phyloP scores from a whole-genome alignment of 2,888 invertebrate species.

The Trissolcus brochymenae region DNA sequence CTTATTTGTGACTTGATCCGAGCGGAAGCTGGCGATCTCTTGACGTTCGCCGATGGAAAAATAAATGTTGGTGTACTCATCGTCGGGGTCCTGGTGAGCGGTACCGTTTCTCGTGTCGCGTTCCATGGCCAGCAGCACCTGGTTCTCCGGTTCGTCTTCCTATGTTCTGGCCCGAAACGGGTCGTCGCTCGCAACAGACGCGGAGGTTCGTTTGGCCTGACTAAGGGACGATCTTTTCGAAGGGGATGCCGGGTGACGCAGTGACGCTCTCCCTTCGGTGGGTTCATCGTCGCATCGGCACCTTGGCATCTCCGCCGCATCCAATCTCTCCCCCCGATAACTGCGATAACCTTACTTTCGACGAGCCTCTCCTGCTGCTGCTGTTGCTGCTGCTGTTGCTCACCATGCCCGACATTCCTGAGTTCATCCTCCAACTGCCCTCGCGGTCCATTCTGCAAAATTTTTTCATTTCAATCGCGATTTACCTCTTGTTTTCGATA shows the following conservation, averaged over 20 bases:
- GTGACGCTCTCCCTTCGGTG: slow-evolving; percentile 67
- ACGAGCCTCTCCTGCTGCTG: slow-evolving; percentile 39
- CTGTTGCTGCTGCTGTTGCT: slow-evolving; percentile 26
- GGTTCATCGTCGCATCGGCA: slow-evolving; percentile 76
- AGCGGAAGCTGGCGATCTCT: slow-evolving; percentile 69
- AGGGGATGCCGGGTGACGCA: slow-evolving; percentile 71
- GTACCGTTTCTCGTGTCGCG: slow-evolving; percentile 71
- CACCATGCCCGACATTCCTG: slow-evolving; percentile 48
- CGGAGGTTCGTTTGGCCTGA: slow-evolving; percentile 37
- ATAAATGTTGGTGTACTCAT: slow-evolving; percentile 69
- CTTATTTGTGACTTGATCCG: slow-evolving; percentile 71
- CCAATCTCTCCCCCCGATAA: slow-evolving; percentile 54
- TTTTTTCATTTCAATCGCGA: neutral
- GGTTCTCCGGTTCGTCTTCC: slow-evolving; percentile 38
- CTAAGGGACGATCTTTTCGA: slow-evolving; percentile 50
- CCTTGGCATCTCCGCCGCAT: slow-evolving; percentile 62
- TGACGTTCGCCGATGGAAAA: slow-evolving; percentile 71
- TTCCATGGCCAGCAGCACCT: slow-evolving; percentile 71
- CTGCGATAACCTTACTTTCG: slow-evolving; percentile 32
- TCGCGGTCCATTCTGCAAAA: slow-evolving; percentile 69
- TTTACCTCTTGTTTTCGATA: too few relatives aligned
- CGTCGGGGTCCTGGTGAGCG: slow-evolving; percentile 66
- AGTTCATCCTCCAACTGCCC: slow-evolving; percentile 47
- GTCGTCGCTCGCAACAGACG: slow-evolving; percentile 12
- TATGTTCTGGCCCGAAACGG: slow-evolving; percentile 25